Percentiles rank a stretch among this genome's conserved stretches.
Evolutionary conservation across 2,797 vertebrate species (phyloP).

Genomic region (Pelochelys cantorii): DNA sequence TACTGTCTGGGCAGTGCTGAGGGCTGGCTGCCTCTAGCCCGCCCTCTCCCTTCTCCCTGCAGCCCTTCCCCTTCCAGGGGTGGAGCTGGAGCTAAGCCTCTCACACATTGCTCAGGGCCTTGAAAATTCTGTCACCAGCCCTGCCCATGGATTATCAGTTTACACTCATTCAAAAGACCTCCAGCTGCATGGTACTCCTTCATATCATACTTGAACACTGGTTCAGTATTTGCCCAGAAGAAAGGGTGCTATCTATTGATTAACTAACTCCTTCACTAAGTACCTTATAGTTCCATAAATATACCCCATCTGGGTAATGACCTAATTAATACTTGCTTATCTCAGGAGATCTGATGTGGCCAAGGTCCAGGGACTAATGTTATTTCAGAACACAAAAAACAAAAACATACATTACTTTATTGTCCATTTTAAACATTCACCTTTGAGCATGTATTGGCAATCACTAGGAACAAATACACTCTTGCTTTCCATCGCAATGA

Average conservation of each 20-base stretch:
- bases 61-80: no score
- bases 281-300: not conserved
- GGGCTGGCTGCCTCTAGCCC: no score
- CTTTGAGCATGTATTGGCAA: constrained; percentile 17
- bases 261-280: constrained; percentile 25
- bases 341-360: constrained; percentile 23
- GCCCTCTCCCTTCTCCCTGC: no score
- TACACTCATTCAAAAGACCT: not conserved
- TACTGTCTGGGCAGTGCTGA: no score
- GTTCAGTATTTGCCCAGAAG: constrained; percentile 7
- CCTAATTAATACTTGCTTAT: constrained; percentile 45
- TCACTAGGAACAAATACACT: not conserved
- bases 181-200: not conserved
- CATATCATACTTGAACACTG: not conserved
- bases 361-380: not conserved
- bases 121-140: no score
- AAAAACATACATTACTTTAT: constrained; percentile 51
- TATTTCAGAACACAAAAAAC: constrained; percentile 48
- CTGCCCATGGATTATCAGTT: no score
- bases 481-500: constrained; percentile 1
- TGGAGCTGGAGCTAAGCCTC: no score
- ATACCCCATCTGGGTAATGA: constrained; percentile 42
- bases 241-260: not conserved
- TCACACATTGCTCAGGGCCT: no score
- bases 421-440: constrained; percentile 14